Percentiles rank a stretch among this genome's conserved stretches.
These are phyloP conservation scores for Actinia equina DNA, from an alignment of 64 coral and sea anemone genomes.

Conservation along the genomic window DNA sequence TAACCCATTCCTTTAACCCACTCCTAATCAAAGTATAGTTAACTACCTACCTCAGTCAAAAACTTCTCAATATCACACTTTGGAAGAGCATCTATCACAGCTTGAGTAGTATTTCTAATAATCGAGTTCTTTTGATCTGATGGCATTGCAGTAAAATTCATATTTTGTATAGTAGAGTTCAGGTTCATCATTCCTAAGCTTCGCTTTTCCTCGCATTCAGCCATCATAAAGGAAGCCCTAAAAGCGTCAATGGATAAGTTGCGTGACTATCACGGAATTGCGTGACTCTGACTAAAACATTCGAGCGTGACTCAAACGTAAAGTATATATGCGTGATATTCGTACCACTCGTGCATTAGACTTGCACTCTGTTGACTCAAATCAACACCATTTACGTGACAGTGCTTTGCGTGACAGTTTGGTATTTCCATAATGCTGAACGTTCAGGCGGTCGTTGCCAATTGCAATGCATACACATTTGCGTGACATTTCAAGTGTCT, in stretches of 20 bases:
- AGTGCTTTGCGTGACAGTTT: no score
- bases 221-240: slow-evolving; percentile 54
- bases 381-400: no score
- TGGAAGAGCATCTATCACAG: slow-evolving; percentile 17
- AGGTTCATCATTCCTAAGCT: neutral
- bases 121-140: slow-evolving; percentile 5
- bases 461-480: neutral
- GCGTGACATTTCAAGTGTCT: slow-evolving; percentile 11
- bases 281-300: no score
- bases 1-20: neutral
- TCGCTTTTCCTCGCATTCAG: slow-evolving; percentile 25
- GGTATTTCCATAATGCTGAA: no score
- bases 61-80: slow-evolving; percentile 41
- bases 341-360: no score
- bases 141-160: slow-evolving; percentile 32
- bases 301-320: no score
- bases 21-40: no score
- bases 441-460: no score
- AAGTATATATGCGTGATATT: no score
- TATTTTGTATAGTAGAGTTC: neutral
- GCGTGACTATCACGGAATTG: neutral
- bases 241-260: neutral
- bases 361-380: no score
- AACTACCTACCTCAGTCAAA: slow-evolving; percentile 31
- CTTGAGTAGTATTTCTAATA: slow-evolving; percentile 28